phyloP scores from a whole-genome alignment of 2,888 invertebrate genomes.

The Cephus nigrinus region DNA sequence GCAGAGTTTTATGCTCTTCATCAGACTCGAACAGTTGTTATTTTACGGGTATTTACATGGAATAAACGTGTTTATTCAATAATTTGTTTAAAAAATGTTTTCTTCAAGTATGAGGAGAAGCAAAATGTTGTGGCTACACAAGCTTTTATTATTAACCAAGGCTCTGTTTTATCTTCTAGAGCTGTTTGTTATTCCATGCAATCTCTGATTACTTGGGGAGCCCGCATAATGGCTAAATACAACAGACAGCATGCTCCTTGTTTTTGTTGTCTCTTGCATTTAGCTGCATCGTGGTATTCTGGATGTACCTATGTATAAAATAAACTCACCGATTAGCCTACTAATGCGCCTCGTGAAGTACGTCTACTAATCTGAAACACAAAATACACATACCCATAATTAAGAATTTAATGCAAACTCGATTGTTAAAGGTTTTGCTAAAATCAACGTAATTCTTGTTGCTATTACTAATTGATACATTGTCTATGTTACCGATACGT shows the following conservation, averaged over 20 bases:
- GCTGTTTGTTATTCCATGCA: neutral
- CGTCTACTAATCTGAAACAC: neutral
- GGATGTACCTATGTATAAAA: neutral
- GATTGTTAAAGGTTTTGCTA: neutral
- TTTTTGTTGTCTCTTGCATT: neutral
- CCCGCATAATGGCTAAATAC: neutral
- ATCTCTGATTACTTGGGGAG: neutral
- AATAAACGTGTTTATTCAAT: neutral
- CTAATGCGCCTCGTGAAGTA: neutral
- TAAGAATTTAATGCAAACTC: neutral
- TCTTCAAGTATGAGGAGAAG: neutral
- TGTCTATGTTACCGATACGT: neutral
- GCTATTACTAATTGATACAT: neutral
- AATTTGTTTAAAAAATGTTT: neutral
- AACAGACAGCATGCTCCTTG: neutral
- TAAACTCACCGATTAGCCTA: neutral
- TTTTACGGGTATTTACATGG: neutral
- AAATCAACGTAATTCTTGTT: neutral
- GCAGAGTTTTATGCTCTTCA: neutral
- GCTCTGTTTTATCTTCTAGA: neutral
- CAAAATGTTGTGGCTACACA: neutral
- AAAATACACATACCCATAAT: neutral
- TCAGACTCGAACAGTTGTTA: neutral
- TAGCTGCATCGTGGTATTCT: neutral
- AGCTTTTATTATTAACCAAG: neutral